These are phyloP conservation scores for Pogonocherus hispidulus DNA, from an alignment of 2,888 invertebrate genomes.

Conservation along the genomic window DNA sequence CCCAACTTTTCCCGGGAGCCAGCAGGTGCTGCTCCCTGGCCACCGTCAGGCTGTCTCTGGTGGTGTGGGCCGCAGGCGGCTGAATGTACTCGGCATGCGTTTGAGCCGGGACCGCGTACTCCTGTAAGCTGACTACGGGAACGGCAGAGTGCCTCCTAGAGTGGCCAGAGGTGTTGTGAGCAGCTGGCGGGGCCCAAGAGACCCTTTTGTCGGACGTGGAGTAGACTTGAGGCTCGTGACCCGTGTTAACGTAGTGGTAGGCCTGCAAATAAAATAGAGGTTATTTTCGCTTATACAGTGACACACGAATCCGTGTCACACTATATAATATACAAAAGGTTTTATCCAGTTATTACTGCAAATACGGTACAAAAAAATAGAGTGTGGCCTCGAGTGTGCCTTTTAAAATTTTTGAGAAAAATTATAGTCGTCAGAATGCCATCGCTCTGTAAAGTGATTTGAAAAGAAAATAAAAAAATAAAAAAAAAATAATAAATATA, in stretches of 20 bases:
- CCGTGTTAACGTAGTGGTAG: slow-evolving; percentile 52
- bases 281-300: no score
- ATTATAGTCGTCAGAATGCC: no score
- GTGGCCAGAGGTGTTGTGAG: slow-evolving; percentile 47
- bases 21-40: slow-evolving; percentile 74
- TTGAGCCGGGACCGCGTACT: slow-evolving; percentile 66
- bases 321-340: no score
- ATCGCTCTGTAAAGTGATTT: no score
- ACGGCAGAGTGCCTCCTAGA: slow-evolving; percentile 66
- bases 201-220: slow-evolving; percentile 70
- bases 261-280: slow-evolving; percentile 36
- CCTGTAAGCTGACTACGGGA: slow-evolving; percentile 66
- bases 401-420: no score
- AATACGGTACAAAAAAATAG: no score
- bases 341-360: no score
- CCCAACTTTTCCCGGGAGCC: slow-evolving; percentile 69
- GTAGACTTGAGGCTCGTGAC: slow-evolving; percentile 61
- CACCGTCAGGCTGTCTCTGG: slow-evolving; percentile 67
- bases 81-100: slow-evolving; percentile 73
- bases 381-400: no score
- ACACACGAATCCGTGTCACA: no score
- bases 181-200: slow-evolving; percentile 71
- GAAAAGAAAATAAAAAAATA: background rate
- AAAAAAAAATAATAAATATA: background rate
- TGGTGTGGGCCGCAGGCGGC: slow-evolving; percentile 73